Evolutionary conservation across 1,140 invertebrate species (phyloP).

Genomic region (Charaxes varanes): DNA sequence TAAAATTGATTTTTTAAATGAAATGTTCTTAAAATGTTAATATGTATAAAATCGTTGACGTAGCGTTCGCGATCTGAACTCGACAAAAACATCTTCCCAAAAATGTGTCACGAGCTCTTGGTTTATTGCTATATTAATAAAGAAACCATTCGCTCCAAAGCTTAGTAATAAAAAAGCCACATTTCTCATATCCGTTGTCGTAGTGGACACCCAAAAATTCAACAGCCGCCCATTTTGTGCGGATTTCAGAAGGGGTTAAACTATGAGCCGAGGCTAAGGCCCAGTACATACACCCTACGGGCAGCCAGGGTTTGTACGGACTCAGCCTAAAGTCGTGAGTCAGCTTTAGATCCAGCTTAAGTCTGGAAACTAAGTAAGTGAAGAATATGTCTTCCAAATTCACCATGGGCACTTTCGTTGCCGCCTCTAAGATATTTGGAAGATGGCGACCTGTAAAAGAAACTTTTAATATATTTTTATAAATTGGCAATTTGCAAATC

Average conservation of each 20-base stretch:
- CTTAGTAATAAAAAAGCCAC: constrained; percentile 22
- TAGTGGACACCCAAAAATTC: constrained; percentile 15
- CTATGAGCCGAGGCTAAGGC: constrained; percentile 37
- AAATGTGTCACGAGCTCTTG: too few species aligned
- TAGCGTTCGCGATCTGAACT: too few species aligned
- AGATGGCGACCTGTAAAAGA: constrained; percentile 42
- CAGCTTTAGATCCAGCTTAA: constrained; percentile 24
- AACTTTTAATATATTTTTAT: too few species aligned
- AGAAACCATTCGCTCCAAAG: constrained; percentile 31
- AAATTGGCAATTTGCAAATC: too few species aligned
- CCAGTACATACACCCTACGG: constrained; percentile 32
- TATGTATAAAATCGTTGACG: too few species aligned
- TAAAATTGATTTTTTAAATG: too few species aligned
- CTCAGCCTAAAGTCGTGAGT: constrained; percentile 45
- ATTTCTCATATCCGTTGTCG: constrained; percentile 15
- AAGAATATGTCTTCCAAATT: constrained; percentile 62
- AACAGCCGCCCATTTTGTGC: constrained; percentile 25
- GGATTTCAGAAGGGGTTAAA: constrained; percentile 32
- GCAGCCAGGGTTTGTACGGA: constrained; percentile 40
- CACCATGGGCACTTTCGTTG: constrained; percentile 34
- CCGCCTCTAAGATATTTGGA: constrained; percentile 24
- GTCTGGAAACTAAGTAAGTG: constrained; percentile 45
- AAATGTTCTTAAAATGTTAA: too few species aligned
- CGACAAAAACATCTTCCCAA: too few species aligned
- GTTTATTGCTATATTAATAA: constrained; percentile 21